Evolutionary conservation across 1,140 invertebrate species (phyloP).

Genomic region (Drusus annulatus): DNA sequence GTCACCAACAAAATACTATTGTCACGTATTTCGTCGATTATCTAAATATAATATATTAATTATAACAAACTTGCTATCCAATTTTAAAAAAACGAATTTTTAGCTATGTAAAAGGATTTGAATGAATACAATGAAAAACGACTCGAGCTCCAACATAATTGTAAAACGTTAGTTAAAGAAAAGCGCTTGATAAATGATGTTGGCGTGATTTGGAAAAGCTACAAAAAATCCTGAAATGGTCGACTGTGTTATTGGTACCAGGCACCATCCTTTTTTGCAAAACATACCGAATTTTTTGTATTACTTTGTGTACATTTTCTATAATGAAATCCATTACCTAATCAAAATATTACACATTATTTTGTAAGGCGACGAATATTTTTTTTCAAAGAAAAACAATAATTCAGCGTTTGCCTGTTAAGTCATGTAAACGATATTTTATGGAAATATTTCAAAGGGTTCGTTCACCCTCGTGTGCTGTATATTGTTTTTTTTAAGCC

Average conservation of each 20-base stretch:
- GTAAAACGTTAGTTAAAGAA: background rate
- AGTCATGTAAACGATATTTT: too few relatives aligned
- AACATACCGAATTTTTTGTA: too few relatives aligned
- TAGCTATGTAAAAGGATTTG: background rate
- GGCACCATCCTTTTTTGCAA: constrained; percentile 19
- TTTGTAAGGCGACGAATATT: too few relatives aligned
- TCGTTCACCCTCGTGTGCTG: too few relatives aligned
- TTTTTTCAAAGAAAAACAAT: too few relatives aligned
- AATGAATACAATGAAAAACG: background rate
- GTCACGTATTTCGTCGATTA: constrained; percentile 17
- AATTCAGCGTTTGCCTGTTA: too few relatives aligned
- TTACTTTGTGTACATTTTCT: too few relatives aligned
- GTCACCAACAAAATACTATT: too few relatives aligned
- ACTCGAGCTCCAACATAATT: background rate
- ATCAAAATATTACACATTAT: too few relatives aligned
- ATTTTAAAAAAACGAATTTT: background rate
- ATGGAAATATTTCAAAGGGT: too few relatives aligned
- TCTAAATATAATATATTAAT: background rate
- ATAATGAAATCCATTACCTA: too few relatives aligned
- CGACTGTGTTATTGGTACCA: constrained; percentile 35
- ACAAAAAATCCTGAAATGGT: background rate
- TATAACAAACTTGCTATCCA: background rate
- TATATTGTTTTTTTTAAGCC: too few relatives aligned
- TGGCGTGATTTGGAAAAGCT: background rate
- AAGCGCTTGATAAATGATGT: constrained; percentile 39